These are phyloP conservation scores for Drosophila nr. perissopoda DNA, from an alignment of 2,888 invertebrate species.

Conservation along the genomic window DNA sequence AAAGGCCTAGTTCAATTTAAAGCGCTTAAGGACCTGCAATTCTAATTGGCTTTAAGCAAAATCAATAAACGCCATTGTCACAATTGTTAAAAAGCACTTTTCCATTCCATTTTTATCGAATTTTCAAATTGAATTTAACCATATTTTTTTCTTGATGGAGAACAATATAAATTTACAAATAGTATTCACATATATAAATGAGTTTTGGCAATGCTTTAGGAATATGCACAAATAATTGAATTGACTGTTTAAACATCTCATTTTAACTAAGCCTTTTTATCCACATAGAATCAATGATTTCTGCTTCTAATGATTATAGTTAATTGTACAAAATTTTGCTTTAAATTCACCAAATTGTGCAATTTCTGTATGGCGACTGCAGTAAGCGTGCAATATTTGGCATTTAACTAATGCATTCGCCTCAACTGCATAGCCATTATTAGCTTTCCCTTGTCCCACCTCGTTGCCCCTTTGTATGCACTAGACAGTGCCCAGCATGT, in stretches of 20 bases:
- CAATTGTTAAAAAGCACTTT: background rate
- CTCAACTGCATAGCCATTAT: background rate
- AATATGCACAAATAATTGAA: background rate
- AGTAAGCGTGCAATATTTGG: background rate
- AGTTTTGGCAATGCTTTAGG: background rate
- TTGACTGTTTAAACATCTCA: background rate
- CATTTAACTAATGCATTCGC: background rate
- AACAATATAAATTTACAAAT: background rate
- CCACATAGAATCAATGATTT: background rate
- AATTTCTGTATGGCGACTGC: background rate
- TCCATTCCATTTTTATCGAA: background rate
- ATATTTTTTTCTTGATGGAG: background rate
- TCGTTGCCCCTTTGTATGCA: background rate
- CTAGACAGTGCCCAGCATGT: conserved; percentile 31
- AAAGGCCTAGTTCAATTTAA: conserved; percentile 76
- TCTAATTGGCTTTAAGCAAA: conserved; percentile 3
- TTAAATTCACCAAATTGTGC: background rate
- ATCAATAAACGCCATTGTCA: conserved; percentile 28
- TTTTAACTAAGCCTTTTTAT: background rate
- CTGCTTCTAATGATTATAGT: background rate
- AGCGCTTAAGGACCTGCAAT: conserved; percentile 29
- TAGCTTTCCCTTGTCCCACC: background rate
- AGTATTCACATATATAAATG: background rate
- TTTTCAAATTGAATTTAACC: background rate
- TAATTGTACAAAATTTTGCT: background rate